Evolutionary conservation across 2,113 vertebrate genomes (phyloP).

Genomic region (Leucopsar rothschildi): DNA sequence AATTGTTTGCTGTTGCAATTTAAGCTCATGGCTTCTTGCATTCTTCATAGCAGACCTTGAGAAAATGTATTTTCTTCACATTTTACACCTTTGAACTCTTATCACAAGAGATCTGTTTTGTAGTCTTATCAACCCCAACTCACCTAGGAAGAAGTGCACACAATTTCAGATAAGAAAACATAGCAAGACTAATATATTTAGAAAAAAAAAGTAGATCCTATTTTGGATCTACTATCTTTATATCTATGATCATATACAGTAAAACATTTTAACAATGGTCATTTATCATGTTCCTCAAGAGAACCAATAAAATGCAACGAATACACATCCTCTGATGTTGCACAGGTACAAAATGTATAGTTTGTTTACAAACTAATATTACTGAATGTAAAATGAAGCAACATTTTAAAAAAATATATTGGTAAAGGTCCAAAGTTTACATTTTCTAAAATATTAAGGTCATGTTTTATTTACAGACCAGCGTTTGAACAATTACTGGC

Average conservation of each 20-base stretch:
- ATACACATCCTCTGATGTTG: constrained; percentile 59
- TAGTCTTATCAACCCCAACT: neutral
- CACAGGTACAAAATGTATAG: constrained; percentile 63
- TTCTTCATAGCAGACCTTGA: neutral
- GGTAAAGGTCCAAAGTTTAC: constrained; percentile 61
- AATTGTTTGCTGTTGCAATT: neutral
- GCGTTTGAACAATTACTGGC: constrained; percentile 64
- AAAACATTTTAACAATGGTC: constrained; percentile 58
- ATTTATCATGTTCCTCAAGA: constrained; percentile 62
- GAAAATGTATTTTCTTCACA: neutral
- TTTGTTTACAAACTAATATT: constrained; percentile 62
- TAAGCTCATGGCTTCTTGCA: neutral
- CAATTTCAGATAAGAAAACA: constrained; percentile 32
- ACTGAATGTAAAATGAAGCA: constrained; percentile 52
- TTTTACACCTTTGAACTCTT: neutral
- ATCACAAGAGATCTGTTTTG: neutral
- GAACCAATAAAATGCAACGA: constrained; percentile 67
- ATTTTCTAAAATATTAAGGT: constrained; percentile 69
- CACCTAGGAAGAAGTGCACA: neutral
- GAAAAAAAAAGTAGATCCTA: constrained; percentile 48
- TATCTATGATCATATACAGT: constrained; percentile 57
- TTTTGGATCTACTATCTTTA: constrained; percentile 53
- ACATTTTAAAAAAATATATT: constrained; percentile 62
- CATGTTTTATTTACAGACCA: constrained; percentile 73
- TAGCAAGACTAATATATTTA: constrained; percentile 31